Conservation (phyloP, 2,888 invertebrate genomes). For the Athrips mouffetella region DNA sequence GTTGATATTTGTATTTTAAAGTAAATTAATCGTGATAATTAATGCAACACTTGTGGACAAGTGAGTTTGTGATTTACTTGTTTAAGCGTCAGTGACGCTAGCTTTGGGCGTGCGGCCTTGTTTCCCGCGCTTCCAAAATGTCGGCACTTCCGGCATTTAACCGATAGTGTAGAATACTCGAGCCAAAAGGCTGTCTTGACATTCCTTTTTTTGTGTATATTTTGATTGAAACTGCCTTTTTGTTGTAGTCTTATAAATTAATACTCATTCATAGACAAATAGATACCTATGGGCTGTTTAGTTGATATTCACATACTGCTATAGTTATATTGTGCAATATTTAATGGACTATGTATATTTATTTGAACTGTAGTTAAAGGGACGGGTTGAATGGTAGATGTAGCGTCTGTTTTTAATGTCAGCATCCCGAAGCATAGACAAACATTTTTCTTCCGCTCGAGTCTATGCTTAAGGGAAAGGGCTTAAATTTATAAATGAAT, state of each 20-base stretch:
- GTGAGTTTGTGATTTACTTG: conserved; percentile 54
- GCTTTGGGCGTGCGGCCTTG: conserved; percentile 69
- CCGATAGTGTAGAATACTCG: conserved; percentile 22
- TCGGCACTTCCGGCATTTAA: conserved; percentile 13
- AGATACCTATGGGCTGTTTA: conserved; percentile 68
- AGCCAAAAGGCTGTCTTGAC: conserved; percentile 47
- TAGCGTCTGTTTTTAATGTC: conserved; percentile 20
- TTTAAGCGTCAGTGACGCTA: conserved; percentile 38
- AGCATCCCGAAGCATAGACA: conserved; percentile 46
- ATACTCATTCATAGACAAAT: conserved; percentile 50
- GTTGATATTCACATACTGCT: conserved; percentile 42
- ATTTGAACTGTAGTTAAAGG: conserved; percentile 48
- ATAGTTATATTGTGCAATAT: conserved; percentile 51
- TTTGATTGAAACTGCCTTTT: conserved; percentile 49
- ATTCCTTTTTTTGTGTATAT: conserved; percentile 52
- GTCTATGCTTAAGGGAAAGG: conserved; percentile 49
- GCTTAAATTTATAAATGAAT: conserved; percentile 54
- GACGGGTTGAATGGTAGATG: conserved; percentile 42
- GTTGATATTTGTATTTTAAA: conserved; percentile 68
- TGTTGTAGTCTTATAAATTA: conserved; percentile 45
- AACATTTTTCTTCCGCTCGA: conserved; percentile 15
- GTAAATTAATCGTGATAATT: conserved; percentile 49
- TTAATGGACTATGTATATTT: conserved; percentile 42
- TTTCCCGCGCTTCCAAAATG: conserved; percentile 31
- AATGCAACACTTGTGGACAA: conserved; percentile 48